These are phyloP conservation scores for Synergus itoensis DNA, from an alignment of 2,888 invertebrate species.

Conservation along the genomic window DNA sequence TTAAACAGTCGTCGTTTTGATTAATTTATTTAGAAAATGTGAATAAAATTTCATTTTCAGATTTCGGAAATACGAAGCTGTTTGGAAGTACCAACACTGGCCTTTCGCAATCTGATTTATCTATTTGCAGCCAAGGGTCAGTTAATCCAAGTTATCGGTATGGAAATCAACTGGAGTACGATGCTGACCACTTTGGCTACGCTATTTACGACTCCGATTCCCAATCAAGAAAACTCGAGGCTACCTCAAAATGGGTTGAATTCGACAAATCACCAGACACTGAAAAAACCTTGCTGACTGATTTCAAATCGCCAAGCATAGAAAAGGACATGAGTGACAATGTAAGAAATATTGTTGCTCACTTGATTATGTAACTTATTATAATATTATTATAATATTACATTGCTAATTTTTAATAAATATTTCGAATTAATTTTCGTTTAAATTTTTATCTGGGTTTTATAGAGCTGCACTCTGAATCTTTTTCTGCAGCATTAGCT, in stretches of 20 bases:
- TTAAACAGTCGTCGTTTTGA: too few relatives aligned
- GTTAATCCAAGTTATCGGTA: constrained; percentile 88
- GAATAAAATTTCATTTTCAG: constrained; percentile 54
- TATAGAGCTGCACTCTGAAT: background rate
- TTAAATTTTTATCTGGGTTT: background rate
- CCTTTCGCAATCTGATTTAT: constrained; percentile 89
- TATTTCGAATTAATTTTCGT: background rate
- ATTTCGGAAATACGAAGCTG: constrained; percentile 75
- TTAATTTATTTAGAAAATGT: background rate
- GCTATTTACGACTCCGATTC: constrained; percentile 79
- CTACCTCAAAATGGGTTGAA: constrained; percentile 74
- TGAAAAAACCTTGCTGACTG: constrained; percentile 70
- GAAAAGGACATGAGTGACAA: constrained; percentile 65
- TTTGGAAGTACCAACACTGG: constrained; percentile 85
- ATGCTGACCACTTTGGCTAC: constrained; percentile 86
- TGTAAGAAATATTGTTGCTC: constrained; percentile 53
- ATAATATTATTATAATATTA: background rate
- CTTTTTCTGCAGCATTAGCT: background rate
- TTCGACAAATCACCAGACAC: constrained; percentile 75
- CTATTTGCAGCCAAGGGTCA: constrained; percentile 85
- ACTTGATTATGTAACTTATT: background rate
- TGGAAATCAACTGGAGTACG: constrained; percentile 89
- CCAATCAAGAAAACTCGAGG: constrained; percentile 67
- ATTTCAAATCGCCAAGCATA: constrained; percentile 64
- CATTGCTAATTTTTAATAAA: background rate